phyloP scores from a whole-genome alignment of 2,113 vertebrate species.

The Passer montanus region DNA sequence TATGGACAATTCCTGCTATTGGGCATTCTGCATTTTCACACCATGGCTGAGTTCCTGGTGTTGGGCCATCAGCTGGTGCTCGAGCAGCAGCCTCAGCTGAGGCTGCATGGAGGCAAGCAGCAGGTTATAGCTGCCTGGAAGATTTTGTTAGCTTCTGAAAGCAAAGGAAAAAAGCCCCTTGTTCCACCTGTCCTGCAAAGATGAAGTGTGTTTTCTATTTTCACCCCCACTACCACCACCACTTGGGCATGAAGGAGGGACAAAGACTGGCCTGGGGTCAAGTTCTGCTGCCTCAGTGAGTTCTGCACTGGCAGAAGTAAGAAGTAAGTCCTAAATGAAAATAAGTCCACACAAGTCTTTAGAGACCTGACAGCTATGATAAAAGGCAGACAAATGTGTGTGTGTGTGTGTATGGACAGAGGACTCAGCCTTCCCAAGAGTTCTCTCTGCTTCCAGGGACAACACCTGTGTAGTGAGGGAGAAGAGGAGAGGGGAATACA shows the following conservation, averaged over 20 bases:
- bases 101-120: background rate
- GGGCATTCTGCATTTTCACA: fast-evolving
- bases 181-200: background rate
- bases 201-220: background rate
- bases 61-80: background rate
- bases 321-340: background rate
- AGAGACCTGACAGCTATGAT: background rate
- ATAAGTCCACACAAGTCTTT: fast-evolving
- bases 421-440: background rate
- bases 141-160: background rate
- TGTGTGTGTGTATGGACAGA: background rate
- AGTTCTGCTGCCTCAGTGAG: background rate
- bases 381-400: background rate
- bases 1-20: background rate
- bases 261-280: too few relatives aligned
- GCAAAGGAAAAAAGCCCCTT: background rate
- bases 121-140: fast-evolving
- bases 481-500: background rate
- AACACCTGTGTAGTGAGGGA: background rate
- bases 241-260: background rate
- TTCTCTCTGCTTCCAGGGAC: background rate
- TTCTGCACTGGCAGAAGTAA: too few relatives aligned
- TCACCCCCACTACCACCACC: fast-evolving
- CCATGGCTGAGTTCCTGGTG: background rate
- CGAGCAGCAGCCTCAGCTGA: background rate